Evolutionary conservation across 2,888 invertebrate genomes (phyloP).

Genomic region (Hypercompe scribonia): DNA sequence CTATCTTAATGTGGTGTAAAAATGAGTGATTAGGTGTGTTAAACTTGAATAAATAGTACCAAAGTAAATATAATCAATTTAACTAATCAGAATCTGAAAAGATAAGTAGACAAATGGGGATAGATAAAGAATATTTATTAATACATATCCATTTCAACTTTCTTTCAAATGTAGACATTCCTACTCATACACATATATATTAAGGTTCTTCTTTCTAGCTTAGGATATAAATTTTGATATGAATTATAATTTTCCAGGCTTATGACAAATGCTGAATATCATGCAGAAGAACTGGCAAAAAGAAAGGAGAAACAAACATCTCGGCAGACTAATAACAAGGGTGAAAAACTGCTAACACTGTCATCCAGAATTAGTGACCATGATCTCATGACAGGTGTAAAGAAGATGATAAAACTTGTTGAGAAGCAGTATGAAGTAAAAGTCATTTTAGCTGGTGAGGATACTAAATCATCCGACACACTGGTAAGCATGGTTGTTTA

Average conservation of each 20-base stretch:
- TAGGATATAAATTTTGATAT: background rate
- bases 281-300: conserved; percentile 87
- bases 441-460: conserved; percentile 85
- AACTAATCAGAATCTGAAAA: no score
- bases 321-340: conserved; percentile 83
- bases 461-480: conserved; percentile 66
- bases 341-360: conserved; percentile 88
- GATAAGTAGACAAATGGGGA: no score
- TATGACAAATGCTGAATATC: conserved; percentile 89
- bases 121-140: no score
- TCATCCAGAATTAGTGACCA: conserved; percentile 88
- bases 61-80: no score
- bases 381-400: conserved; percentile 88
- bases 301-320: conserved; percentile 81
- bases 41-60: no score
- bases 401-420: conserved; percentile 89
- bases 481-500: conserved; percentile 57
- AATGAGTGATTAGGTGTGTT: no score
- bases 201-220: background rate
- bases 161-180: no score
- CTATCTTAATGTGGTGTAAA: no score
- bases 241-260: conserved; percentile 70
- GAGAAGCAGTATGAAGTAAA: conserved; percentile 89
- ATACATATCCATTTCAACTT: no score
- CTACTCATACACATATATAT: no score